These are phyloP conservation scores for Solenopsis invicta DNA, from an alignment of 1,140 invertebrate genomes.

Conservation along the genomic window DNA sequence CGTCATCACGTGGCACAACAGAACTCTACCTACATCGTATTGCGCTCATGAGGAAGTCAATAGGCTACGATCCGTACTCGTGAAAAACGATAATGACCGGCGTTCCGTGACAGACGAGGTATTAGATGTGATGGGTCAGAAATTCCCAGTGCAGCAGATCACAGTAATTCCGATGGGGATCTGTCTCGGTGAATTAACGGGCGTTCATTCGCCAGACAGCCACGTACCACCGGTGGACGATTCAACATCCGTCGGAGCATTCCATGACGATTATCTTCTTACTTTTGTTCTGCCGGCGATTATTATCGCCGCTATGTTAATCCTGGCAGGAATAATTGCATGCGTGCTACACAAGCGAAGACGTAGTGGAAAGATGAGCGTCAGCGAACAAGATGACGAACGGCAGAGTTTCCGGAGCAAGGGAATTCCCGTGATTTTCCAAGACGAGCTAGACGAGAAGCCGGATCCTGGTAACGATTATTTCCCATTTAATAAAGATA, in stretches of 20 bases:
- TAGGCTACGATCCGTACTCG: slow-evolving; percentile 90
- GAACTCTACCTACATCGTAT: slow-evolving; percentile 89
- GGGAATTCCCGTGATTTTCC: slow-evolving; percentile 97
- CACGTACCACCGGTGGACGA: slow-evolving; percentile 85
- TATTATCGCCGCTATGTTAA: slow-evolving; percentile 95
- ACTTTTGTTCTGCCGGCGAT: slow-evolving; percentile 96
- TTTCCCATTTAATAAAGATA: slow-evolving; percentile 6
- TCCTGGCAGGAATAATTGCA: slow-evolving; percentile 95
- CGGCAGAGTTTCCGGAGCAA: slow-evolving; percentile 94
- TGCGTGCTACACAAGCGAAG: slow-evolving; percentile 95
- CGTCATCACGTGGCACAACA: slow-evolving; percentile 94
- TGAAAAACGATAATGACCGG: slow-evolving; percentile 89
- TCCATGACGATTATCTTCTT: slow-evolving; percentile 94
- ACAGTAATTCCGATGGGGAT: slow-evolving; percentile 90
- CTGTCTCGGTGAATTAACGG: slow-evolving; percentile 89
- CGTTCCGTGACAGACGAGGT: slow-evolving; percentile 89
- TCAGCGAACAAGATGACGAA: slow-evolving; percentile 92
- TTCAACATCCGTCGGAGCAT: slow-evolving; percentile 85
- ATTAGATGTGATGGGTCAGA: slow-evolving; percentile 91
- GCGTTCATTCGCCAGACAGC: slow-evolving; percentile 85
- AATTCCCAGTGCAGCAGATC: slow-evolving; percentile 93
- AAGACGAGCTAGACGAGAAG: slow-evolving; percentile 97
- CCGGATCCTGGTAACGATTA: slow-evolving; percentile 90
- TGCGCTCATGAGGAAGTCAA: slow-evolving; percentile 93
- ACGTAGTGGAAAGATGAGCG: slow-evolving; percentile 93